Evolutionary conservation across 2,113 vertebrate genomes (phyloP), one percentile per base, ranked within the genome.

Genomic region (Myrmophylax atrothorax): DNA sequence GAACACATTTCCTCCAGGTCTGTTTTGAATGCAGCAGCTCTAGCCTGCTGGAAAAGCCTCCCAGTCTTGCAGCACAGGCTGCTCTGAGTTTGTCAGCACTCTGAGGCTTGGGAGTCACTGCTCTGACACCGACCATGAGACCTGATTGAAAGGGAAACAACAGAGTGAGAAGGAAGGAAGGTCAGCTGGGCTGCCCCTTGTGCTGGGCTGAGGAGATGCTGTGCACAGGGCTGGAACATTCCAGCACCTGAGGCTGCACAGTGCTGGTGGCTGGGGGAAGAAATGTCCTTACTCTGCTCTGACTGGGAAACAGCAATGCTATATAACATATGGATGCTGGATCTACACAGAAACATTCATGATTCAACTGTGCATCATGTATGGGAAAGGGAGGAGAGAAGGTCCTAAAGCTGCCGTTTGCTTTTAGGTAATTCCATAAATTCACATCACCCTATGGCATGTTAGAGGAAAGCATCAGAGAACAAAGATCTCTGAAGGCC

Each of bases 191-290:
- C 66, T 38, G 66, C 24, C 38, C 15, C 33, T 1, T 6, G 73
- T 26, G 74, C 84, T 44, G 87, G 40, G 85, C 81, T 1, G 2
- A 20, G 31, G 28, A 37, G 49, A 3, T 31, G 67, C 37, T 6
- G 18, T 3, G 3, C 1, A 0, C 6, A 4, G 58, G 4, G 33
- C 7, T 7, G 4, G 35, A 79, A 83, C 75, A 28, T 8, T 5
- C n/a, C 3, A 1, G 35, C 37, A 3, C 66, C 74, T 9, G 33
- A 14, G 77, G 13, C 37, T 33, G 35, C 18, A 60, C 5, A 38
- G n/a, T 2, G 42, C 91, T n/a, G 63, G 18, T 6, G 13, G 31
- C 69, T 23, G 62, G 3, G 53, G 11, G 0, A 7, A 46, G 0
- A 6, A 38, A 64, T 5, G 6, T 44, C 70, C 44, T 75, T 9